Percentiles rank a stretch among this genome's conserved stretches.
These are phyloP conservation scores for Sitta carolinensis DNA, from an alignment of 2,797 vertebrate species.

Conservation along the genomic window DNA sequence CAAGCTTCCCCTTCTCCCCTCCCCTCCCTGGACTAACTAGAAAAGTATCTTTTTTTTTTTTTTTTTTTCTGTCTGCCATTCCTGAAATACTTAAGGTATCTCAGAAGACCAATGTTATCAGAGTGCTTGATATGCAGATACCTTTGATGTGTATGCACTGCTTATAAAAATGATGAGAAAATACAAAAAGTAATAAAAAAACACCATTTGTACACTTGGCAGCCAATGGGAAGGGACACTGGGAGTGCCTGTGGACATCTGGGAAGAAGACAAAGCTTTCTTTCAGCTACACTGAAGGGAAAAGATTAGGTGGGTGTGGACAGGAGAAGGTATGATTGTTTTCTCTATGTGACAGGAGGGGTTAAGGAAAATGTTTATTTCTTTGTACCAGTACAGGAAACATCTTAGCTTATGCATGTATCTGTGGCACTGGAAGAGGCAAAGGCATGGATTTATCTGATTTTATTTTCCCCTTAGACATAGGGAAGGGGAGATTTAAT, in stretches of 20 bases:
- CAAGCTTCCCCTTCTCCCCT: neutral
- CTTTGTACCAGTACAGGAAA: slow-evolving; percentile 37
- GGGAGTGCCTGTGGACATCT: neutral
- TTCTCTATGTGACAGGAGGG: neutral
- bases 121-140: neutral
- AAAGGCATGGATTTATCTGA: neutral
- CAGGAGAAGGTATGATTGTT: neutral
- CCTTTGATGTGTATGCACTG: neutral
- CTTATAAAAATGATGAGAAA: neutral
- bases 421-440: neutral
- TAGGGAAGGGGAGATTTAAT: neutral
- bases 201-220: neutral
- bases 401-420: neutral
- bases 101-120: neutral
- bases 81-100: neutral
- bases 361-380: slow-evolving; percentile 56
- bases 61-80: neutral
- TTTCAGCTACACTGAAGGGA: neutral
- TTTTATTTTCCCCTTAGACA: neutral
- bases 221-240: neutral
- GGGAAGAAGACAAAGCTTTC: neutral
- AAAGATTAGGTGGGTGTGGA: neutral
- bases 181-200: neutral
- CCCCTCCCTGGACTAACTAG: neutral
- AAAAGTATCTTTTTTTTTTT: neutral